phyloP scores from a whole-genome alignment of 2,888 invertebrate species.

The Acleris cristana region DNA sequence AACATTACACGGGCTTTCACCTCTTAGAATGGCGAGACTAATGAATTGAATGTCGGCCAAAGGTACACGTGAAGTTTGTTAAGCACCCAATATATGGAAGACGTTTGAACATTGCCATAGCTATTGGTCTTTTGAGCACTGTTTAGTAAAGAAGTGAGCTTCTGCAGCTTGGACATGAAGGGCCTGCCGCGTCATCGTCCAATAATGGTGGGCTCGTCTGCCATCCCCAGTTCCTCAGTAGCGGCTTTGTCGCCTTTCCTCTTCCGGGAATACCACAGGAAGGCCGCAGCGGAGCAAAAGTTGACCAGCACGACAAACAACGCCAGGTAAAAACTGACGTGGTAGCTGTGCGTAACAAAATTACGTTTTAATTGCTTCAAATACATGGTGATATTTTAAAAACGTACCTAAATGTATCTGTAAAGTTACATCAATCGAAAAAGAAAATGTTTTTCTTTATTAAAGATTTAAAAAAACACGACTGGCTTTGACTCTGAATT shows the following conservation, averaged over 20 bases:
- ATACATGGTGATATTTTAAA: too few relatives aligned
- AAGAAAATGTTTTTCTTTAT: too few relatives aligned
- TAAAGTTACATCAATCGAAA: too few relatives aligned
- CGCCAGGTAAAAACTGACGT: slow-evolving; percentile 88
- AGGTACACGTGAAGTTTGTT: slow-evolving; percentile 42
- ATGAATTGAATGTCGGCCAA: slow-evolving; percentile 33
- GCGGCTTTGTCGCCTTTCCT: slow-evolving; percentile 93
- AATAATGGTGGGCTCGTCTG: slow-evolving; percentile 93
- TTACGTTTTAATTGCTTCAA: neutral
- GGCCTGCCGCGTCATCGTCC: slow-evolving; percentile 82
- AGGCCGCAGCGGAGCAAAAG: slow-evolving; percentile 87
- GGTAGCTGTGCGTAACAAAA: slow-evolving; percentile 77
- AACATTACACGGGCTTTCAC: slow-evolving; percentile 55
- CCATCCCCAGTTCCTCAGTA: slow-evolving; percentile 92
- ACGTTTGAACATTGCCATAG: slow-evolving; percentile 65
- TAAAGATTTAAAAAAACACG: too few relatives aligned
- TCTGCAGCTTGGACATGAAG: slow-evolving; percentile 50
- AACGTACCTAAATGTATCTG: too few relatives aligned
- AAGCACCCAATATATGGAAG: slow-evolving; percentile 66
- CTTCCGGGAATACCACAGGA: slow-evolving; percentile 92
- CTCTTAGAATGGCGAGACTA: slow-evolving; percentile 14
- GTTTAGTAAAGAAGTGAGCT: slow-evolving; percentile 72
- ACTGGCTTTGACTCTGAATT: too few relatives aligned
- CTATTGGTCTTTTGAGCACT: slow-evolving; percentile 81
- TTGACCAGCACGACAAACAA: slow-evolving; percentile 91